These are phyloP conservation scores for Netelia fuscicornis DNA, from an alignment of 2,888 invertebrate species.

Conservation along the genomic window DNA sequence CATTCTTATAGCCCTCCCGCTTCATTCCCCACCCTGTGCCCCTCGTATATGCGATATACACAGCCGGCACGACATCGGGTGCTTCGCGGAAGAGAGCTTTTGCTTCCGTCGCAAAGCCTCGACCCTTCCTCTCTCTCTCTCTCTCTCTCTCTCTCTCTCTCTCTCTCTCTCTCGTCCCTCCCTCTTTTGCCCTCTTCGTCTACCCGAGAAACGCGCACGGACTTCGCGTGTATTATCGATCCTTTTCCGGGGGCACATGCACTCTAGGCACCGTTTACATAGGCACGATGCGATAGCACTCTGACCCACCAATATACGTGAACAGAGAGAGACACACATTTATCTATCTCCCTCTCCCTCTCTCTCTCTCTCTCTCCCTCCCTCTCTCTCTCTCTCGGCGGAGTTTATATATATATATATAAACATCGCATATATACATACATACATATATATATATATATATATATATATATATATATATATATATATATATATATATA, in stretches of 20 bases:
- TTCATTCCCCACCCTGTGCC: too few species aligned
- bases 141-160: neutral
- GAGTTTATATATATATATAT: too few species aligned
- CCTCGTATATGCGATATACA: neutral
- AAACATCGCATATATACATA: too few species aligned
- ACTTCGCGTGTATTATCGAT: conserved; percentile 64
- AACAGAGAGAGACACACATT: neutral
- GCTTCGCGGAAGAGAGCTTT: conserved; percentile 32
- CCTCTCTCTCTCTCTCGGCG: too few species aligned
- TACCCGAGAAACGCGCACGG: conserved; percentile 46
- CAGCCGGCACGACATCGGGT: neutral
- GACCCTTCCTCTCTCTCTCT: too few species aligned
- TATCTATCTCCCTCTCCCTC: too few species aligned
- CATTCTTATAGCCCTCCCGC: neutral
- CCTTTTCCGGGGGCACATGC: conserved; percentile 52
- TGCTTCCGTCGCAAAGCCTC: conserved; percentile 1
- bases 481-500: too few species aligned
- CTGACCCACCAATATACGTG: neutral
- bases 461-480: too few species aligned
- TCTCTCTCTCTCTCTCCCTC: too few species aligned
- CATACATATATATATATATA: too few species aligned
- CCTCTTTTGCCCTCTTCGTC: neutral
- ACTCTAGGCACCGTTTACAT: conserved; percentile 32
- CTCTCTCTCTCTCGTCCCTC: neutral
- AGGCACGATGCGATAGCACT: conserved; percentile 5